These are phyloP conservation scores for Coenobita brevimanus DNA, from an alignment of 1,140 invertebrate species.

Conservation along the genomic window DNA sequence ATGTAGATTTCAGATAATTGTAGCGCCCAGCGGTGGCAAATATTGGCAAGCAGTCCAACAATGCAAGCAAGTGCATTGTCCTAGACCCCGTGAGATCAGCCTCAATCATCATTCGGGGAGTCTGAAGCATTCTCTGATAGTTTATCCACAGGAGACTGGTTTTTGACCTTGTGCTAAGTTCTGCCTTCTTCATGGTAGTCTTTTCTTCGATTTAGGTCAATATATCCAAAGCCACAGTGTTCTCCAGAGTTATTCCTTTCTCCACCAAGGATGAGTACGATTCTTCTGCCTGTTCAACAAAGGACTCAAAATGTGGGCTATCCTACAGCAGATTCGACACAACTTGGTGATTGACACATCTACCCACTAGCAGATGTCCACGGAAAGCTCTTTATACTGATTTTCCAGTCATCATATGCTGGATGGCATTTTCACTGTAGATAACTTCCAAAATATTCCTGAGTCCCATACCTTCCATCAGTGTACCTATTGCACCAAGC, in stretches of 20 bases:
- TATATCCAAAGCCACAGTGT: not conserved
- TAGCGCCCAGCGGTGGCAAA: not conserved
- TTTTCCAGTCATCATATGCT: constrained; percentile 1
- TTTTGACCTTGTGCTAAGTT: not conserved
- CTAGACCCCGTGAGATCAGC: too few species aligned
- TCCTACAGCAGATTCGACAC: not conserved
- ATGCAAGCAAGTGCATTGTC: not conserved
- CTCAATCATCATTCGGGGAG: not conserved
- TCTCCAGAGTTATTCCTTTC: not conserved
- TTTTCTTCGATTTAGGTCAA: not conserved
- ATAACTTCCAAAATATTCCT: not conserved
- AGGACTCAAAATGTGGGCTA: not conserved
- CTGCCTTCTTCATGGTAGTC: not conserved
- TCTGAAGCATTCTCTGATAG: not conserved
- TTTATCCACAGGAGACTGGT: not conserved
- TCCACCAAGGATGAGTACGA: not conserved
- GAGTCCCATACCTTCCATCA: not conserved
- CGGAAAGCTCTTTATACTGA: not conserved
- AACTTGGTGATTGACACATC: not conserved
- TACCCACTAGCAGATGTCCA: not conserved
- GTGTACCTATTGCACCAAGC: not conserved
- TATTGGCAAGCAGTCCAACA: not conserved
- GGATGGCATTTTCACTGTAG: not conserved
- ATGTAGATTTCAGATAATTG: constrained; percentile 2
- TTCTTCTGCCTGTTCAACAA: not conserved